phyloP scores from a whole-genome alignment of 2,797 vertebrate genomes.

The Characodon lateralis region DNA sequence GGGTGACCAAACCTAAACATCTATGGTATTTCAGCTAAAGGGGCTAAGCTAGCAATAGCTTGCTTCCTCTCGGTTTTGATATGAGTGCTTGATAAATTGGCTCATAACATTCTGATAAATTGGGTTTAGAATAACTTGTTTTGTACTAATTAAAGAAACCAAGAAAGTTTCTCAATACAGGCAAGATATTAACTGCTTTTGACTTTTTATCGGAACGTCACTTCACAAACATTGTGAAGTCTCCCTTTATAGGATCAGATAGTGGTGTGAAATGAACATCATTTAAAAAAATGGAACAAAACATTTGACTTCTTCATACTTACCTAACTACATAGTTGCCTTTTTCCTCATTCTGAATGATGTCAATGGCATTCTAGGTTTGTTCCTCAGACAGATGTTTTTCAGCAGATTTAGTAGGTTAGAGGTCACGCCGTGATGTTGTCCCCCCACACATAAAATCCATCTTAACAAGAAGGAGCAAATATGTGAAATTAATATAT shows the following conservation, averaged over 20 bases:
- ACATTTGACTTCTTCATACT: constrained; percentile 25
- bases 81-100: neutral
- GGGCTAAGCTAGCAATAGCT: neutral
- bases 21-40: too few species aligned
- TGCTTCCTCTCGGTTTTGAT: neutral
- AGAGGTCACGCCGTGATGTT: constrained; percentile 41
- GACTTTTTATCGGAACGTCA: neutral
- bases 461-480: neutral
- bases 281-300: constrained; percentile 18
- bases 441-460: neutral
- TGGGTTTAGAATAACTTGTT: neutral
- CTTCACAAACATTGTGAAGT: neutral
- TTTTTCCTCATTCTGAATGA: constrained; percentile 46
- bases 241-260: neutral
- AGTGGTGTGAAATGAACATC: constrained; percentile 2
- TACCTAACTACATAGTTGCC: constrained; percentile 11
- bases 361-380: constrained; percentile 43
- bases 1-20: too few species aligned
- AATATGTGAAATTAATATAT: neutral
- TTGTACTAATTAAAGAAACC: too few species aligned
- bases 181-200: neutral
- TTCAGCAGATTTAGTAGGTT: constrained; percentile 56
- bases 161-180: neutral
- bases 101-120: neutral
- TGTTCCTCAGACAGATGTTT: constrained; percentile 59